phyloP scores from a whole-genome alignment of 2,888 invertebrate genomes.

The Abscondita cerata region DNA sequence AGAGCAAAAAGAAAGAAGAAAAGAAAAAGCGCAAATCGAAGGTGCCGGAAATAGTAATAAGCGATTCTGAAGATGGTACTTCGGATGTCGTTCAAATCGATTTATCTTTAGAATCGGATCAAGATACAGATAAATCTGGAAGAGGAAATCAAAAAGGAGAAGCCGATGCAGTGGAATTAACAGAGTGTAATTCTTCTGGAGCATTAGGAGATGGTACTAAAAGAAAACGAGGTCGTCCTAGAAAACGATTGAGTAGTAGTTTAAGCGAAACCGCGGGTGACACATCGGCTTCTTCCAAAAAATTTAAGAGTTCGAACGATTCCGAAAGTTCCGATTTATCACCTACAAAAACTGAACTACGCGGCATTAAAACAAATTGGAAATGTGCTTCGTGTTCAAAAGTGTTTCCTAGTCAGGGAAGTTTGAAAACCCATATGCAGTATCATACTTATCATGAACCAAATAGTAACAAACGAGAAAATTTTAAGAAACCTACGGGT shows the following conservation, averaged over 20 bases:
- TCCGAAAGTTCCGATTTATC: conserved; percentile 20
- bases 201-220: conserved; percentile 1
- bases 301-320: conserved; percentile 23
- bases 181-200: background rate
- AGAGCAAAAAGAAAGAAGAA: conserved; percentile 34
- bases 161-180: background rate
- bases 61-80: conserved; percentile 42
- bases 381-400: conserved; percentile 53
- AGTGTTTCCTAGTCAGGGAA: conserved; percentile 54
- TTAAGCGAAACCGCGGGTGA: background rate
- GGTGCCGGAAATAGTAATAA: conserved; percentile 40
- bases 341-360: conserved; percentile 40
- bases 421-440: conserved; percentile 53
- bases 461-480: conserved; percentile 9
- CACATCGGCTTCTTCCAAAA: conserved; percentile 20
- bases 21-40: conserved; percentile 29
- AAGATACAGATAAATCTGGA: conserved; percentile 18
- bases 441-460: conserved; percentile 49
- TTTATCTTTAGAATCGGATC: conserved; percentile 43
- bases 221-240: conserved; percentile 19
- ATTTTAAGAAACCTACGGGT: conserved; percentile 4
- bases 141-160: conserved; percentile 5
- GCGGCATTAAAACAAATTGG: conserved; percentile 23
- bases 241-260: conserved; percentile 14
- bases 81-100: conserved; percentile 44